Conservation (phyloP, 2,797 vertebrate genomes). For the Smutsia temminckii region DNA sequence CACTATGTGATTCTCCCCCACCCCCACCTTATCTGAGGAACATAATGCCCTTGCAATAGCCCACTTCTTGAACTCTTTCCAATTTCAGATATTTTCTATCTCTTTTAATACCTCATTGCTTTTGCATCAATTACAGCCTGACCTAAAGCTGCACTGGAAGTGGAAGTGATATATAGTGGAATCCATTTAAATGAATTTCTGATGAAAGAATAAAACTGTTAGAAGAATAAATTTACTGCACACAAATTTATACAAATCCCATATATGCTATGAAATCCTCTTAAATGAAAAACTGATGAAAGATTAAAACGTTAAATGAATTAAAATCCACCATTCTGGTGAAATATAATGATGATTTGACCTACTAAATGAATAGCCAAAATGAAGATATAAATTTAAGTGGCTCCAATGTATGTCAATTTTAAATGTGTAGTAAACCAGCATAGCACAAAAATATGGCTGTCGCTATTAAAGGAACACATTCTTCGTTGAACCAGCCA, state of each 20-base stretch:
- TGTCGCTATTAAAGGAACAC: conserved; percentile 73
- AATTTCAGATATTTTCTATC: conserved; percentile 84
- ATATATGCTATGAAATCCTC: conserved; percentile 84
- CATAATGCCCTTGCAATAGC: conserved; percentile 75
- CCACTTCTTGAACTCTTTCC: conserved; percentile 83
- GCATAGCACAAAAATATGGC: conserved; percentile 80
- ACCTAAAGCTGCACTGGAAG: conserved; percentile 84
- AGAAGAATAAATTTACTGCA: conserved; percentile 87
- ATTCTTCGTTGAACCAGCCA: conserved; percentile 66
- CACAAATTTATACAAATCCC: conserved; percentile 87
- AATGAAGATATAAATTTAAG: conserved; percentile 80
- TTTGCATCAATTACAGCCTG: conserved; percentile 87
- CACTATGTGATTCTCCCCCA: conserved; percentile 37
- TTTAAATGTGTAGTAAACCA: conserved; percentile 81
- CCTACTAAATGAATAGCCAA: conserved; percentile 83
- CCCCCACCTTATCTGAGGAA: conserved; percentile 40
- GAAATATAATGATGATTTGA: conserved; percentile 87
- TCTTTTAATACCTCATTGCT: conserved; percentile 87
- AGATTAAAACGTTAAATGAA: conserved; percentile 88
- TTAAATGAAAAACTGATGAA: conserved; percentile 86
- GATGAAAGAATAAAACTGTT: conserved; percentile 89
- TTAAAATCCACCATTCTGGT: conserved; percentile 82
- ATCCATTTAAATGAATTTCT: conserved; percentile 88
- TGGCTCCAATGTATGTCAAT: conserved; percentile 77
- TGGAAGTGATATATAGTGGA: conserved; percentile 85